Base-by-base conservation (phyloP, 2,888 invertebrate species). In the Anoplius nigerrimus region DNA sequence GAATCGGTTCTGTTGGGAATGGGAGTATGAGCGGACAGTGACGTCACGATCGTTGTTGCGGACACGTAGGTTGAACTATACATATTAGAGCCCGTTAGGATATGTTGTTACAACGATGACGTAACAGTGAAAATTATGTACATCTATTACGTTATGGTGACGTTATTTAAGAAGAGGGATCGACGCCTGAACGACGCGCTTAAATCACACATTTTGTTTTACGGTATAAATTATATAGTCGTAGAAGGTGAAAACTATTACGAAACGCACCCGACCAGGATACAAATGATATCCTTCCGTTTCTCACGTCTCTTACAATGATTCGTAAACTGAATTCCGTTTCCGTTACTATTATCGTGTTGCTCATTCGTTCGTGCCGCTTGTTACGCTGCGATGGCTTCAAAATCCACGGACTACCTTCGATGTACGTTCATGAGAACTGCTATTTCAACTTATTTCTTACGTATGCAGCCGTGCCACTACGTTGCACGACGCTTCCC, bases 131-230 rank as follows among this genome's bases (percentile, higher is more conserved):
- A 64, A 65, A 60, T 71, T 71, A 77, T 69, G 63, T 62, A 77
- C 69, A 54, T 69, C 51, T 59, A 71, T 53, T 34, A 53, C 34
- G 20, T 66, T 59, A 72, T 51, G 24, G 21, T 21, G 60, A 67
- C 46, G 56, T 59, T 68, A 27, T 51, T n/a, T 67, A 62, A 66
- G 46, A 46, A 21, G 18, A 21, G 16, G 42, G 18, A 16, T 45
- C 27, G 42, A 21, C 34, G 43, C 42, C 51, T 42, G 11, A 63
- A 70, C 76, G 62, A 60, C 74, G 72, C 68, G 61, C 66, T 65
- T 69, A 55, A 68, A 73, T 72, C 76, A 73, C 69, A 72, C 72
- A 72, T 72, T 69, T 58, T 62, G 59, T 68, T 60, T 61, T 70
- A 66, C 67, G 34, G 34, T 34, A 34, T 34, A 34, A 34, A 48